These are phyloP conservation scores for Cacoxenus indagator DNA, from an alignment of 2,888 invertebrate genomes.

Conservation along the genomic window DNA sequence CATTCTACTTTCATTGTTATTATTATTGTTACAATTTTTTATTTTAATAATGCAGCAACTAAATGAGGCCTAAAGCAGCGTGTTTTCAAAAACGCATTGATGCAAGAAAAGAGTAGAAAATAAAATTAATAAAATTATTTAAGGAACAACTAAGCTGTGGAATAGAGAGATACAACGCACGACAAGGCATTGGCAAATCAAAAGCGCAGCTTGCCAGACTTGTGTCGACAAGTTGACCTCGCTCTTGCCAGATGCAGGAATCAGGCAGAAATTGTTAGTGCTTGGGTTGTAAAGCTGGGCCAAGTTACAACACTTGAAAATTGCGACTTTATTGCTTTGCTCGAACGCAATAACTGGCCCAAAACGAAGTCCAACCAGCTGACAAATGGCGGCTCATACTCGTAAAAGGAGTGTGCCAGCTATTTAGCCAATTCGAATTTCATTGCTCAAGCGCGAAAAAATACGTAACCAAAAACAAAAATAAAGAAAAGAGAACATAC, in stretches of 20 bases:
- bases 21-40: too few relatives aligned
- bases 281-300: not conserved
- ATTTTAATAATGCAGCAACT: conserved; percentile 10
- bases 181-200: conserved; percentile 32
- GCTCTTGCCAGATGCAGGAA: not conserved
- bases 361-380: conserved; percentile 1
- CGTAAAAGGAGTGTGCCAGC: not conserved
- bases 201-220: conserved; percentile 30
- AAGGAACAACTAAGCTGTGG: too few relatives aligned
- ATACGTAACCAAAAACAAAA: not conserved
- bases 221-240: not conserved
- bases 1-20: too few relatives aligned
- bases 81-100: not conserved
- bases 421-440: not conserved
- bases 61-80: not conserved
- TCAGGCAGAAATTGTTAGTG: too few relatives aligned
- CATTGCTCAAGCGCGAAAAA: too few relatives aligned
- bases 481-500: not conserved
- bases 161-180: not conserved
- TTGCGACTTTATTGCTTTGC: not conserved
- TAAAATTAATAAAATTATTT: too few relatives aligned
- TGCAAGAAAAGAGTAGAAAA: too few relatives aligned
- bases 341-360: not conserved
- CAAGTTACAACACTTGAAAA: not conserved
- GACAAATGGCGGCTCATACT: not conserved